Evolutionary conservation across 2,888 invertebrate species (phyloP), one percentile per base, ranked within the genome.

Genomic region (Trypoxylon attenuatum): DNA sequence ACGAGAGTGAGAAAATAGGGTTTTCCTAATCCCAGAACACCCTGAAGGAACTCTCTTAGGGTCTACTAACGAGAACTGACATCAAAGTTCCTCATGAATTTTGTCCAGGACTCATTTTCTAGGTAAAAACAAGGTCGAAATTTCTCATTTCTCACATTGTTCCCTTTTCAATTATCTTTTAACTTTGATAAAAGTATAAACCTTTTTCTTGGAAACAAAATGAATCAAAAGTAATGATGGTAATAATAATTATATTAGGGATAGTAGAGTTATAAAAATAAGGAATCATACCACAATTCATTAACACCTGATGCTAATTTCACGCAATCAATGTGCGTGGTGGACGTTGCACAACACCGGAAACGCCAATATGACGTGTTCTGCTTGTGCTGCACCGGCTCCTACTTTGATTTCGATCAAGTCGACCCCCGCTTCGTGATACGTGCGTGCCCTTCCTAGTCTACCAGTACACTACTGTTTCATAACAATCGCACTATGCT

Each of bases 331-430:
- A 59, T 50, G 55, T 50, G 21, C 42, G 51, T 39, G 51, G 53
- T 43, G 57, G 52, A 60, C 67, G 77, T 80, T 82, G 83, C 81
- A 82, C 79, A 82, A 80, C 82, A 49, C 77, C 71, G 79, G 72
- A 79, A 79, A 78, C 58, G 56, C 56, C 68, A 45, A 76, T 81
- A 72, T 83, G 81, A 82, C 82, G 81, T 79, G 80, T 80, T 74
- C 72, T 64, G 53, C 50, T 38, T 16, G 21, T 63, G 42, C 63
- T 63, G 73, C 73, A 76, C 76, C 78, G 71, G 76, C 76, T 76
- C 75, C 69, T 77, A 77, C 76, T 79, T 79, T 77, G 82, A 84
- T 83, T 82, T 78, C 71, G 78, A 83, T 83, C 82, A 72, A 73
- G 68, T 69, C 78, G 69, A 73, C 81, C 79, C 80, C 55, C 41